Evolutionary conservation across 2,888 invertebrate genomes (phyloP), one percentile per base, ranked within the genome.

Genomic region (Ophion ventricosus): DNA sequence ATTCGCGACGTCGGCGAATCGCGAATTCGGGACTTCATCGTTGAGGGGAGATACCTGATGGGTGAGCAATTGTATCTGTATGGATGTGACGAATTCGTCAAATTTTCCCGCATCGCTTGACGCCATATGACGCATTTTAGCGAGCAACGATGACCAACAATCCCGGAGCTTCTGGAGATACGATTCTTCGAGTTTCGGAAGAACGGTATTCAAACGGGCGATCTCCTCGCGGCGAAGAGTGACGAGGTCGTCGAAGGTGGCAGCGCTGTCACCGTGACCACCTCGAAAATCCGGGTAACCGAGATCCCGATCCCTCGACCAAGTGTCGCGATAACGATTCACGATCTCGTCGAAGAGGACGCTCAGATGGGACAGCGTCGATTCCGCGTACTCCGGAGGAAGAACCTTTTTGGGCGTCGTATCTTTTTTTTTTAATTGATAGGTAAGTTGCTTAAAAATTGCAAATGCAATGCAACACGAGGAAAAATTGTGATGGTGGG

Each of bases 281-380:
- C 88, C 89, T 26, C 87, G 72, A 67, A 89, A 90, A 25, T 89
- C 90, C 17, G 89, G 89, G 88, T 91, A 91, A 25, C 90, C 90
- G 64, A 89, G 87, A 72, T 90, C 88, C 72, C 89, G 90, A 80
- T 93, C 92, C 14, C 88, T 89, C 69, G 90, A 88, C 93, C 93
- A 93, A 70, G 90, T 88, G 29, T 87, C 90, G 70, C 91, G 91
- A 80, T 92, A 93, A 84, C 89, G 90, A 57, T 87, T 83, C 17
- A 92, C 88, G 56, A 93, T 91, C 81, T 91, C 90, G 66, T 91
- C 88, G 66, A 93, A 88, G 40, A 92, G 84, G 17, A 79, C 72
- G 23, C 83, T 83, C 43, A 89, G 83, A 72, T 88, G 88, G 57
- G 83, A 83, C 66, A 88, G 78, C 83, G 87, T 87, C 23, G 83